Evolutionary conservation across 2,113 vertebrate species (phyloP).

Genomic region (Tachycineta bicolor): DNA sequence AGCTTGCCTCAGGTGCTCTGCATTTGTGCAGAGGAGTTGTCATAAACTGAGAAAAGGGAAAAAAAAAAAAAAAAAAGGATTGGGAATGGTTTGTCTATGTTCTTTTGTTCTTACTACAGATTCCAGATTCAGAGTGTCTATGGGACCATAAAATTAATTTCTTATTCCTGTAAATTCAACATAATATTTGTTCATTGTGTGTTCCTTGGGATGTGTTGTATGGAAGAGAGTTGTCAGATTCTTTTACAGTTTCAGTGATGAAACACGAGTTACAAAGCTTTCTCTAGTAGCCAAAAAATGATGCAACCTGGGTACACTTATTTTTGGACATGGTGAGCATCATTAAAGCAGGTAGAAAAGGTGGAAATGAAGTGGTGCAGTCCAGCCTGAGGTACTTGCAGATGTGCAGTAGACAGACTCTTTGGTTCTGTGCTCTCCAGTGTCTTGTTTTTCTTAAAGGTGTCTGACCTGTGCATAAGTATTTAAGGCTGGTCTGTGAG

Average conservation of each 20-base stretch:
- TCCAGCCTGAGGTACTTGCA: background rate
- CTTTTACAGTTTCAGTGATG: background rate
- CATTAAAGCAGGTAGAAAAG: background rate
- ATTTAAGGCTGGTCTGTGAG: background rate
- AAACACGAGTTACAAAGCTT: background rate
- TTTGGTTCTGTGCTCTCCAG: background rate
- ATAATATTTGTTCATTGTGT: background rate
- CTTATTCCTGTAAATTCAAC: background rate
- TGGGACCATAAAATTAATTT: background rate
- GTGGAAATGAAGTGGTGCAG: background rate
- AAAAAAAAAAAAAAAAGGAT: background rate
- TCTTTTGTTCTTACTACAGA: background rate
- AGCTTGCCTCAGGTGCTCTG: background rate
- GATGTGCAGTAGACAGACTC: background rate
- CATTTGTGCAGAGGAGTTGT: background rate
- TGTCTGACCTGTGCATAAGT: background rate
- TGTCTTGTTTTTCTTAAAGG: background rate
- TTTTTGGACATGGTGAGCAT: background rate
- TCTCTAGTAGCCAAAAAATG: background rate
- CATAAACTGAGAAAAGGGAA: background rate
- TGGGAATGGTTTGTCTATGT: background rate
- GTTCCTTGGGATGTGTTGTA: background rate
- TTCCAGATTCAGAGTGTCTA: background rate
- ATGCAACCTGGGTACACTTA: background rate
- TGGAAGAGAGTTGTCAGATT: background rate